Percentiles rank a stretch among this genome's conserved stretches.
These are phyloP conservation scores for Myiozetetes cayanensis DNA, from an alignment of 2,113 vertebrate genomes.

Conservation along the genomic window DNA sequence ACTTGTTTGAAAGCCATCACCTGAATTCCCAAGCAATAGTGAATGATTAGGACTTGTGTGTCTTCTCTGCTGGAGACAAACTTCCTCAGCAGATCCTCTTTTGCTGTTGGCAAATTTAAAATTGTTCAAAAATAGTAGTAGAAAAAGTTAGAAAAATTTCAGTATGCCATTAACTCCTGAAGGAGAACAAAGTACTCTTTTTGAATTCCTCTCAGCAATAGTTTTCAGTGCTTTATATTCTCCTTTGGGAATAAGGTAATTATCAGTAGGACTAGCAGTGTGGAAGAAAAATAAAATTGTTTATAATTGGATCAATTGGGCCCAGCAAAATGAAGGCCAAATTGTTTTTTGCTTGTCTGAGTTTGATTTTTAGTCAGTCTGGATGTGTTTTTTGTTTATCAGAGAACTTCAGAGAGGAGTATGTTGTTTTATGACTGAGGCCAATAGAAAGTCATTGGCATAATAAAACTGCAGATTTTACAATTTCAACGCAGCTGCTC, in stretches of 20 bases:
- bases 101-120: not conserved
- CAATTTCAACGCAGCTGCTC: conserved; percentile 58
- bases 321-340: not conserved
- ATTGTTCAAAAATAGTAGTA: not conserved
- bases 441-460: conserved; percentile 63
- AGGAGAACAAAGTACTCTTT: not conserved
- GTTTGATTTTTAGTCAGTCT: conserved; percentile 61
- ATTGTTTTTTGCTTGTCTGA: conserved; percentile 17
- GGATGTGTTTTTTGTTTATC: conserved; percentile 64
- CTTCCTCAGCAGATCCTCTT: conserved; percentile 23
- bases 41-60: not conserved
- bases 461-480: conserved; percentile 66
- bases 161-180: not conserved
- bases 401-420: conserved; percentile 58
- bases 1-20: conserved; percentile 38
- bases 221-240: not conserved
- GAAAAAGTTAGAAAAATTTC: conserved; percentile 1
- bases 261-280: not conserved
- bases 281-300: conserved; percentile 49
- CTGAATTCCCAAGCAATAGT: conserved; percentile 27
- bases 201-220: not conserved
- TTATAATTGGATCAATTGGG: conserved; percentile 37
- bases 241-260: not conserved
- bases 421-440: conserved; percentile 61
- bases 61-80: conserved; percentile 17